These are phyloP conservation scores for Hirtodrosophila trivittata DNA, from an alignment of 2,888 invertebrate genomes.

Conservation along the genomic window DNA sequence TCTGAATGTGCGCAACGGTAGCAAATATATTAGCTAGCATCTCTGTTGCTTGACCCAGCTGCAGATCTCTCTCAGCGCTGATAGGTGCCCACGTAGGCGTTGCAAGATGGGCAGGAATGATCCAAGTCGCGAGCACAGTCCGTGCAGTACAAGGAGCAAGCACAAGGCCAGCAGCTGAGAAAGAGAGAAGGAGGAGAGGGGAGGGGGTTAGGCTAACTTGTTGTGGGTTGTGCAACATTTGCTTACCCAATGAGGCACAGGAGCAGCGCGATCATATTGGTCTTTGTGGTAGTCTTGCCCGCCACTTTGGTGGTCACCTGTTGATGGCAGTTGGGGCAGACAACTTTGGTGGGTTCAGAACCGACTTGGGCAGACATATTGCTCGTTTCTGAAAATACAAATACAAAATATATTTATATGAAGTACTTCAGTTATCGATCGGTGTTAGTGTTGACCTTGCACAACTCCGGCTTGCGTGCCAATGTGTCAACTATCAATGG, in stretches of 20 bases:
- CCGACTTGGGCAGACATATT: slow-evolving; percentile 71
- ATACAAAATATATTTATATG: too few species aligned
- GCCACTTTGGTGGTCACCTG: slow-evolving; percentile 83
- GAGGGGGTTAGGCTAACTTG: background rate
- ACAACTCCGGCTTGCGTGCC: too few species aligned
- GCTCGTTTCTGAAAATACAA: too few species aligned
- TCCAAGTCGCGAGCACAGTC: slow-evolving; percentile 85
- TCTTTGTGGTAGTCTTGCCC: slow-evolving; percentile 73
- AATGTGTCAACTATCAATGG: too few species aligned
- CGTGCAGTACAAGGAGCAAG: slow-evolving; percentile 85
- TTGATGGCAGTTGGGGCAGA: slow-evolving; percentile 84
- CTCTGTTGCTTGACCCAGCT: background rate
- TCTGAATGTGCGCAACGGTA: too few species aligned
- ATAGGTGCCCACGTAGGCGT: slow-evolving; percentile 85
- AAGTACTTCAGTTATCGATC: too few species aligned
- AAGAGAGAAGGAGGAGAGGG: background rate
- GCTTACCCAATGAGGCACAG: slow-evolving; percentile 77
- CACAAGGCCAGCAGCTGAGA: slow-evolving; percentile 84
- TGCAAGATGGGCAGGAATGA: slow-evolving; percentile 86
- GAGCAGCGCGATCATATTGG: slow-evolving; percentile 79
- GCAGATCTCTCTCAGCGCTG: slow-evolving; percentile 73
- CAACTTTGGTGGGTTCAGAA: slow-evolving; percentile 61
- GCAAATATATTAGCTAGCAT: too few species aligned
- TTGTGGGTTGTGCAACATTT: background rate
- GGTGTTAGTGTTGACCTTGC: too few species aligned